Conservation (phyloP, 2,797 vertebrate species). For the Mormyrops boulengeri region DNA sequence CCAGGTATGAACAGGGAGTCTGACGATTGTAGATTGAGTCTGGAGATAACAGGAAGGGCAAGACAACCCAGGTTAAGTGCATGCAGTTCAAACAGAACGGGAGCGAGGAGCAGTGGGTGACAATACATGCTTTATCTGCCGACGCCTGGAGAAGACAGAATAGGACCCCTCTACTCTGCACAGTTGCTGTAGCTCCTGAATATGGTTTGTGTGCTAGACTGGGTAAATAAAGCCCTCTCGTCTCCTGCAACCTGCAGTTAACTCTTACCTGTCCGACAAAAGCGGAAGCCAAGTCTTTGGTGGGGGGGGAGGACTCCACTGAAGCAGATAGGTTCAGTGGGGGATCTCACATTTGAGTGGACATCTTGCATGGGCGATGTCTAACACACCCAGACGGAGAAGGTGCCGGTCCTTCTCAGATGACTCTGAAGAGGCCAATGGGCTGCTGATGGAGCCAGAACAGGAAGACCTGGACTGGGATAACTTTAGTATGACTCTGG, state of each 20-base stretch:
- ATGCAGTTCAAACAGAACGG: constrained; percentile 32
- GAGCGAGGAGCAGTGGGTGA: not conserved
- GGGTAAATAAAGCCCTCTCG: not conserved
- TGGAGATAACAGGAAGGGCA: not conserved
- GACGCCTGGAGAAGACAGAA: constrained; percentile 1
- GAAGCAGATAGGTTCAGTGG: not conserved
- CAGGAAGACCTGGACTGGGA: constrained; percentile 70
- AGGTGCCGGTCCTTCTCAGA: constrained; percentile 41
- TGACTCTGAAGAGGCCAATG: constrained; percentile 44
- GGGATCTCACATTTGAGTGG: not conserved
- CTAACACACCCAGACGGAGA: constrained; percentile 24
- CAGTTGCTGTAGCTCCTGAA: not conserved
- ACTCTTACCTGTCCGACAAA: constrained; percentile 8
- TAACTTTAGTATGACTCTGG: constrained; percentile 57
- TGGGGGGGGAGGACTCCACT: not conserved
- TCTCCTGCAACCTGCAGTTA: not conserved
- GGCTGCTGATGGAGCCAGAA: constrained; percentile 50
- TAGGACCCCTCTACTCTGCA: not conserved
- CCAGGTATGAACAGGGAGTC: constrained; percentile 12
- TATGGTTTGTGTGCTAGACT: not conserved
- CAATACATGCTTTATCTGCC: not conserved
- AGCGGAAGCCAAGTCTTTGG: not conserved
- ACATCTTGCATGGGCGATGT: constrained; percentile 32
- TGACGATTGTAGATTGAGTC: not conserved
- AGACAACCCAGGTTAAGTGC: constrained; percentile 19